Conservation (phyloP, 1,140 invertebrate genomes). For the Dinoponera quadriceps region DNA sequence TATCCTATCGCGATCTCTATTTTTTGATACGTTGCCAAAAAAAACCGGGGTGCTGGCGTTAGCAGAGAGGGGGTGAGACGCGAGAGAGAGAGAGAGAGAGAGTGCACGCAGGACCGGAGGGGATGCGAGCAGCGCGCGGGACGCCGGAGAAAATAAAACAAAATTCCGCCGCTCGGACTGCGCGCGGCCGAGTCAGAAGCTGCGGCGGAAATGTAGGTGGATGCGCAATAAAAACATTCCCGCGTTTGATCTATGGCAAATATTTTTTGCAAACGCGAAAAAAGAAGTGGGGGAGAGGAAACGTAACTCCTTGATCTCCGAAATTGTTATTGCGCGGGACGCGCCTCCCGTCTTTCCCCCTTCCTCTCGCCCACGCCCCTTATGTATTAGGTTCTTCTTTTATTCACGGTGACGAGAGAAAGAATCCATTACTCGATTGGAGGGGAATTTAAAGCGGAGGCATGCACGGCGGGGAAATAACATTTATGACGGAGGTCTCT, state of each 20-base stretch:
- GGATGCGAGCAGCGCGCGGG: no score
- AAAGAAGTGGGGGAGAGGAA: constrained; percentile 15
- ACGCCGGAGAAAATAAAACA: constrained; percentile 29
- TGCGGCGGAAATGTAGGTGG: constrained; percentile 57
- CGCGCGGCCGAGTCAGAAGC: constrained; percentile 46
- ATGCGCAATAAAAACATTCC: constrained; percentile 58
- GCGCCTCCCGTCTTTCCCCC: neutral
- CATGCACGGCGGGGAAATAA: constrained; percentile 34
- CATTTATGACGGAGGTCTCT: constrained; percentile 34
- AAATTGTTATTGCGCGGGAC: constrained; percentile 51
- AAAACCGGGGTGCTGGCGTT: neutral
- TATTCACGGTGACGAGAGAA: constrained; percentile 44
- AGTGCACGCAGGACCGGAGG: no score
- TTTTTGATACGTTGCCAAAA: constrained; percentile 54
- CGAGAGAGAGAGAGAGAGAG: no score
- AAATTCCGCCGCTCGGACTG: constrained; percentile 2
- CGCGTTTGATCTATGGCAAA: constrained; percentile 58
- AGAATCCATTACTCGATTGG: constrained; percentile 54
- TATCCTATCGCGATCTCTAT: constrained; percentile 36
- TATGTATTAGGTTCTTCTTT: neutral
- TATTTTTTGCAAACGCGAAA: constrained; percentile 40
- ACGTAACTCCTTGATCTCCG: constrained; percentile 47
- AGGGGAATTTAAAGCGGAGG: constrained; percentile 46
- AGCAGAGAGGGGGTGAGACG: no score
- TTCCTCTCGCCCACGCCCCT: no score